Evolutionary conservation across 2,797 vertebrate species (phyloP).

Genomic region (Bradypodion pumilum): DNA sequence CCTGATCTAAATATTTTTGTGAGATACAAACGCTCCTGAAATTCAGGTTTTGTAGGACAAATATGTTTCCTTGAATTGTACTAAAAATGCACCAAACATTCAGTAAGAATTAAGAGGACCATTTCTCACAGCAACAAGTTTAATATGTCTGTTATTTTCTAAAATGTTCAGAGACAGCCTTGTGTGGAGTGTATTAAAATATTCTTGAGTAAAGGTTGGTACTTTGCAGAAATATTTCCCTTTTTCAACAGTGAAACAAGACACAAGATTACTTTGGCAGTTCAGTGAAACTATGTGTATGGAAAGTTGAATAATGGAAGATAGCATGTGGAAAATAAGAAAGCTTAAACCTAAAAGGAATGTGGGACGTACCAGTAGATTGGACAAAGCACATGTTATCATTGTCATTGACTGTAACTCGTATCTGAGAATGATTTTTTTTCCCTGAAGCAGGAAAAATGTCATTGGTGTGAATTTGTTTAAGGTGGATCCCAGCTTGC

Average conservation of each 20-base stretch:
- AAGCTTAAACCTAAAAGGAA: neutral
- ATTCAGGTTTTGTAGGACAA: neutral
- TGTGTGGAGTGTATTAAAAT: neutral
- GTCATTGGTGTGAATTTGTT: no score
- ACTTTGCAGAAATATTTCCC: conserved; percentile 1
- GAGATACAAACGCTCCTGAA: no score
- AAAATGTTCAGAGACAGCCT: neutral
- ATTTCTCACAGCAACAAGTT: neutral
- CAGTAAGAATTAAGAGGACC: neutral
- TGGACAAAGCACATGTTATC: neutral
- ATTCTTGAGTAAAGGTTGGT: neutral
- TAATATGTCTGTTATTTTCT: neutral
- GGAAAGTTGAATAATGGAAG: neutral
- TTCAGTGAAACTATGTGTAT: neutral
- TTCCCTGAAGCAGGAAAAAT: no score
- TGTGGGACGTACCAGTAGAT: neutral
- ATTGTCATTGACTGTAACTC: no score
- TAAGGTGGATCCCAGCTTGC: no score
- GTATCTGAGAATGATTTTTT: no score
- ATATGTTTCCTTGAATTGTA: neutral
- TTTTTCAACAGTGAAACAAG: neutral
- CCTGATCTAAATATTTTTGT: neutral
- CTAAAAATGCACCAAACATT: neutral
- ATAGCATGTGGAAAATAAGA: neutral
- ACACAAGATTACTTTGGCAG: neutral